phyloP scores from a whole-genome alignment of 2,888 invertebrate species.

The Drosophila heteroneura region DNA sequence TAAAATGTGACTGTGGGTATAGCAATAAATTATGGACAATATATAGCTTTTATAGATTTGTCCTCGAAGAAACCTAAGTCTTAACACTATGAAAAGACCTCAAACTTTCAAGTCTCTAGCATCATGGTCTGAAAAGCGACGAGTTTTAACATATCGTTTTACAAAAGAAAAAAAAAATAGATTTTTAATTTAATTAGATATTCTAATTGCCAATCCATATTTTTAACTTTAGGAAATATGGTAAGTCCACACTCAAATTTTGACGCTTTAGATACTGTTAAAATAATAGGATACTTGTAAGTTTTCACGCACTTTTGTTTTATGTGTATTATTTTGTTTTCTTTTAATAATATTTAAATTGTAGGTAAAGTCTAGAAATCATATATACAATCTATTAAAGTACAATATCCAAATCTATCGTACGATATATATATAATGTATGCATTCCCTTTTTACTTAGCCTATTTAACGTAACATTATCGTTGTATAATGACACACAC shows the following conservation, averaged over 20 bases:
- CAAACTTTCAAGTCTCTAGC: background rate
- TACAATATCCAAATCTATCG: conserved; percentile 29
- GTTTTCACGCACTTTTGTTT: background rate
- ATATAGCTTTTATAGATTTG: background rate
- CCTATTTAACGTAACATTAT: conserved; percentile 4
- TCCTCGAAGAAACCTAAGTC: background rate
- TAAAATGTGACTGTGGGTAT: background rate
- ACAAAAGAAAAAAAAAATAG: background rate
- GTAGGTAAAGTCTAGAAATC: conserved; percentile 1
- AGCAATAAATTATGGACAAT: background rate
- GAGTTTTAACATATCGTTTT: background rate
- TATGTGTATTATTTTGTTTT: conserved; percentile 1
- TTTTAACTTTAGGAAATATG: background rate
- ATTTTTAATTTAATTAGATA: no score
- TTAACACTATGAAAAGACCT: background rate
- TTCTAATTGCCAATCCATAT: background rate
- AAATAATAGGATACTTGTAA: background rate
- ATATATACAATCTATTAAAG: conserved; percentile 28
- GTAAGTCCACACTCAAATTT: background rate
- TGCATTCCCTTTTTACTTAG: conserved; percentile 1
- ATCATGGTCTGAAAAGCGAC: background rate
- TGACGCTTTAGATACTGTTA: background rate
- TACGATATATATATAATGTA: background rate
- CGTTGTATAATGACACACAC: conserved; percentile 12
- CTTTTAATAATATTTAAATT: conserved; percentile 8